Evolutionary conservation across 2,797 vertebrate species (phyloP).

Genomic region (Iguana delicatissima): DNA sequence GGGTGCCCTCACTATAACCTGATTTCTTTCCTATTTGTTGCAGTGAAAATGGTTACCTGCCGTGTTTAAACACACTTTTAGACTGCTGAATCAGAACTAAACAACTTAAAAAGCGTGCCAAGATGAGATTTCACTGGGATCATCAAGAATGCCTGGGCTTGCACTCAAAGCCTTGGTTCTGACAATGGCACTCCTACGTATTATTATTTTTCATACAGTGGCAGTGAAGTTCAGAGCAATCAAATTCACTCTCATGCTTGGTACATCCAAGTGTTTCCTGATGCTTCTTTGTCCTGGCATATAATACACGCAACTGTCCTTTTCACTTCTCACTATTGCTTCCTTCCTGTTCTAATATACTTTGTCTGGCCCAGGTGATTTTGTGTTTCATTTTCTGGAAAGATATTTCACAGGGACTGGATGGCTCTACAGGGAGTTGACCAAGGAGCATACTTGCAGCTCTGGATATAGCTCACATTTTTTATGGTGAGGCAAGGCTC

Average conservation of each 20-base stretch:
- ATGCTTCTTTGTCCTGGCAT: conserved; percentile 47
- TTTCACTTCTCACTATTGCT: conserved; percentile 56
- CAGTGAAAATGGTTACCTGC: conserved; percentile 83
- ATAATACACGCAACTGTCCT: conserved; percentile 68
- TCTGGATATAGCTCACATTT: conserved; percentile 47
- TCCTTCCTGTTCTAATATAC: conserved; percentile 49
- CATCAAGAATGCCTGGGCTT: conserved; percentile 71
- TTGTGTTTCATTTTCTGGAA: conserved; percentile 62
- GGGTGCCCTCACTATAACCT: conserved; percentile 84
- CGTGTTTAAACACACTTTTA: conserved; percentile 82
- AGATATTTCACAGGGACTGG: conserved; percentile 52
- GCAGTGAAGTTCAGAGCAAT: conserved; percentile 69
- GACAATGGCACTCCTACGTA: conserved; percentile 64
- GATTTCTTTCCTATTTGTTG: conserved; percentile 85
- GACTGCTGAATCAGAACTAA: conserved; percentile 81
- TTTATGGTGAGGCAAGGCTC: background rate
- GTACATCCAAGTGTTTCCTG: background rate
- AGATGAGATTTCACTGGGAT: conserved; percentile 76
- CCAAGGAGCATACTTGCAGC: conserved; percentile 56
- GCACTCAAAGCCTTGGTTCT: conserved; percentile 71
- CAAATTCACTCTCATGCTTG: conserved; percentile 60
- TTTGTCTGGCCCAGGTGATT: conserved; percentile 69
- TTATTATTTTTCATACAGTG: conserved; percentile 63
- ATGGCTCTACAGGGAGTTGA: conserved; percentile 47
- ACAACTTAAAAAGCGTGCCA: conserved; percentile 77